phyloP scores from a whole-genome alignment of 2,113 vertebrate genomes.

The Tupaia chinensis region DNA sequence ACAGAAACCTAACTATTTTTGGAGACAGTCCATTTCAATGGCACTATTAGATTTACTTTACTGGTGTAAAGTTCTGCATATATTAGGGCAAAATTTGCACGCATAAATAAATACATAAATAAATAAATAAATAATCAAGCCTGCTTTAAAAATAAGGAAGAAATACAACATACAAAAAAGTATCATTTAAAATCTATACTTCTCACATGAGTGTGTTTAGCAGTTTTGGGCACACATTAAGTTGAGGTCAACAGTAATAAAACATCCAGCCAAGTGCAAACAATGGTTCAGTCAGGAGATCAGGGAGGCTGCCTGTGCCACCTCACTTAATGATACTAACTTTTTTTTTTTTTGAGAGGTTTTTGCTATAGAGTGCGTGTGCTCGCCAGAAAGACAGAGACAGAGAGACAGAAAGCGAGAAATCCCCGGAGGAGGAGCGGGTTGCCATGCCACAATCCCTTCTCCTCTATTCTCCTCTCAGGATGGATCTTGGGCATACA shows the following conservation, averaged over 20 bases:
- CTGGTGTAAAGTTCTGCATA: neutral
- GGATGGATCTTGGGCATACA: too few relatives aligned
- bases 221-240: neutral
- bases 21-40: neutral
- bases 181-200: neutral
- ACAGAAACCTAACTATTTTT: neutral
- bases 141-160: neutral
- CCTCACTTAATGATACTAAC: neutral
- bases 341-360: too few relatives aligned
- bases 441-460: too few relatives aligned
- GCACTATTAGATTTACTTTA: neutral
- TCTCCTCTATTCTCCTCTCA: too few relatives aligned
- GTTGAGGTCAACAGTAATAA: neutral
- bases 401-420: too few relatives aligned
- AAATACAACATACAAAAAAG: neutral
- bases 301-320: neutral
- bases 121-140: too few relatives aligned
- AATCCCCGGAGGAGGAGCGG: too few relatives aligned
- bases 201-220: neutral
- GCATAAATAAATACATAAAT: too few relatives aligned
- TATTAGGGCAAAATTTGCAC: neutral
- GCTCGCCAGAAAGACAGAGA: too few relatives aligned
- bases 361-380: too few relatives aligned
- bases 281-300: neutral
- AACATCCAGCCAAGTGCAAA: neutral